These are phyloP conservation scores for Ectemnius continuus DNA, from an alignment of 2,888 invertebrate species.

Conservation along the genomic window DNA sequence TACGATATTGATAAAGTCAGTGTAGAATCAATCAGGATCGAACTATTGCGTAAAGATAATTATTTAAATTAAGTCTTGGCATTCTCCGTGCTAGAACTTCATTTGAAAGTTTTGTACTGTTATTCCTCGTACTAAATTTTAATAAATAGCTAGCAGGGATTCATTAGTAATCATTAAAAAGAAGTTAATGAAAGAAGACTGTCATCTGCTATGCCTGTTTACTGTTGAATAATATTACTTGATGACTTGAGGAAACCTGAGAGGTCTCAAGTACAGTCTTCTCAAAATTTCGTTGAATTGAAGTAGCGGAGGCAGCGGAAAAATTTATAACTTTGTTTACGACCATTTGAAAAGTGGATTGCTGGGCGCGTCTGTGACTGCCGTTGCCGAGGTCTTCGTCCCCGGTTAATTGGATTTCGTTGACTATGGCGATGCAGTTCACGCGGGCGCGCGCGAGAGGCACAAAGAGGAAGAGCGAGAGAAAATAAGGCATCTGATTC, in stretches of 20 bases:
- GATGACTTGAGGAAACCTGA: too few species aligned
- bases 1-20: too few species aligned
- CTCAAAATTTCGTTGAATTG: constrained; percentile 63
- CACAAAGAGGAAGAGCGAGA: too few species aligned
- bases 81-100: too few species aligned
- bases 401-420: constrained; percentile 57
- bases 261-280: not conserved
- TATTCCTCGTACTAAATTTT: not conserved
- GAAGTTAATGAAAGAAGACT: not conserved
- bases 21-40: too few species aligned
- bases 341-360: constrained; percentile 45
- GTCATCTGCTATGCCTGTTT: not conserved
- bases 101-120: too few species aligned
- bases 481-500: constrained; percentile 30
- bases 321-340: constrained; percentile 73
- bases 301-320: constrained; percentile 39
- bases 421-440: constrained; percentile 10
- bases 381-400: constrained; percentile 12
- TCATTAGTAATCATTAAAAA: not conserved
- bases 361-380: constrained; percentile 15
- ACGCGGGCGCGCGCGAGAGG: not conserved
- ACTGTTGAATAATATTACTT: too few species aligned
- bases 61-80: too few species aligned
- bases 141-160: too few species aligned
- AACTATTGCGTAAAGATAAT: too few species aligned